These are phyloP conservation scores for Bovichtus variegatus DNA, from an alignment of 2,797 vertebrate genomes.

Conservation along the genomic window DNA sequence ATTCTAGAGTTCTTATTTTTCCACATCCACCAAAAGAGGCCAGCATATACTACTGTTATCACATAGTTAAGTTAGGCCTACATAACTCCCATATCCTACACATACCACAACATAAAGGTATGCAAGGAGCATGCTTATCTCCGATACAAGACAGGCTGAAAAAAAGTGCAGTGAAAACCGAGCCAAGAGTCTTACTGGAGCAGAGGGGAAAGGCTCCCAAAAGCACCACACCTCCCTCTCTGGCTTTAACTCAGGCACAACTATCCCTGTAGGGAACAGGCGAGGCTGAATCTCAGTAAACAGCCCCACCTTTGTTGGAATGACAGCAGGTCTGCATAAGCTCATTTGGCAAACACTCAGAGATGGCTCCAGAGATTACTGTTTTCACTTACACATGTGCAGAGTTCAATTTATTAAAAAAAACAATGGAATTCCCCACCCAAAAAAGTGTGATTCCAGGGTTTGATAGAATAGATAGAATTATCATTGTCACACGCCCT, in stretches of 20 bases:
- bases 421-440: constrained; percentile 36
- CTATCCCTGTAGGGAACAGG: constrained; percentile 69
- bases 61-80: constrained; percentile 16
- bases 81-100: constrained; percentile 45
- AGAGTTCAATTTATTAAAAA: constrained; percentile 17
- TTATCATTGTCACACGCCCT: constrained; percentile 3
- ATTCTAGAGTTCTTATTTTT: constrained; percentile 49
- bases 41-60: constrained; percentile 22
- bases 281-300: constrained; percentile 67
- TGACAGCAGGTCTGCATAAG: constrained; percentile 66
- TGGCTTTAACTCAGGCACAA: constrained; percentile 43
- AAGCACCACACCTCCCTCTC: constrained; percentile 73
- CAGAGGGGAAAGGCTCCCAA: constrained; percentile 64
- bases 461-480: constrained; percentile 13
- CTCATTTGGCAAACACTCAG: constrained; percentile 51
- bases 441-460: neutral
- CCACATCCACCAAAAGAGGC: constrained; percentile 32
- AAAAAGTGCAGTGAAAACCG: constrained; percentile 42
- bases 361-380: constrained; percentile 44
- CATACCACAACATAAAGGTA: constrained; percentile 50
- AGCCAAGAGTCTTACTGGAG: constrained; percentile 69
- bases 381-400: constrained; percentile 32
- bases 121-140: constrained; percentile 61
- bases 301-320: constrained; percentile 78
- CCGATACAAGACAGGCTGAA: constrained; percentile 40